These are phyloP conservation scores for Atlantisia rogersi DNA, from an alignment of 2,113 vertebrate species.

Conservation along the genomic window DNA sequence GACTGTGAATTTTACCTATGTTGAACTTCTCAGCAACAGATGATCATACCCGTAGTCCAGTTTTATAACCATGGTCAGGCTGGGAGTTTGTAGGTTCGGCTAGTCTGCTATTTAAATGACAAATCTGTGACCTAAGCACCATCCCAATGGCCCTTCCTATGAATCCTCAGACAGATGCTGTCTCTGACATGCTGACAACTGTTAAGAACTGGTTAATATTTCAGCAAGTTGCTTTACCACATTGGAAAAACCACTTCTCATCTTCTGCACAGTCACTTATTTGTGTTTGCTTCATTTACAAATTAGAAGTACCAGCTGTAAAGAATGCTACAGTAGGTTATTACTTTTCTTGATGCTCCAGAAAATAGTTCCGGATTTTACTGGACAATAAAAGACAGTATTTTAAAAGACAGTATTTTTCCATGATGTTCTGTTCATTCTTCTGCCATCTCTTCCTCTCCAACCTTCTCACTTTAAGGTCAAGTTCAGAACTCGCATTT, in stretches of 20 bases:
- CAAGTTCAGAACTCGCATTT: background rate
- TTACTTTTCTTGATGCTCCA: background rate
- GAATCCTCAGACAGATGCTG: background rate
- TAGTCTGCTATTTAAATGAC: background rate
- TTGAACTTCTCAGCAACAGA: background rate
- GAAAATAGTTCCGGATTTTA: background rate
- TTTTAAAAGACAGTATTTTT: background rate
- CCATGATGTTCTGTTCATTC: background rate
- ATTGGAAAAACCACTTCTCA: background rate
- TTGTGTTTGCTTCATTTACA: background rate
- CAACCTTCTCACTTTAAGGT: background rate
- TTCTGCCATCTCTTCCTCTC: background rate
- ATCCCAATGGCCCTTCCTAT: background rate
- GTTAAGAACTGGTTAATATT: slow-evolving; percentile 6
- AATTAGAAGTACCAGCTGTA: background rate
- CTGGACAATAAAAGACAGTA: background rate
- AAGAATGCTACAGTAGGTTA: background rate
- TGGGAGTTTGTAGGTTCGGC: background rate
- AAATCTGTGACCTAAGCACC: background rate
- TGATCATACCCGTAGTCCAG: background rate
- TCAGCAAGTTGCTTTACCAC: background rate
- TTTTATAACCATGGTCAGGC: background rate
- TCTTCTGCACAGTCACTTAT: background rate
- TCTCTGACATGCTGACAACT: background rate
- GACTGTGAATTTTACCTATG: background rate